Percentiles rank a stretch among this genome's conserved stretches.
Evolutionary conservation across 2,888 invertebrate genomes (phyloP).

Genomic region (Epicampocera succincta): DNA sequence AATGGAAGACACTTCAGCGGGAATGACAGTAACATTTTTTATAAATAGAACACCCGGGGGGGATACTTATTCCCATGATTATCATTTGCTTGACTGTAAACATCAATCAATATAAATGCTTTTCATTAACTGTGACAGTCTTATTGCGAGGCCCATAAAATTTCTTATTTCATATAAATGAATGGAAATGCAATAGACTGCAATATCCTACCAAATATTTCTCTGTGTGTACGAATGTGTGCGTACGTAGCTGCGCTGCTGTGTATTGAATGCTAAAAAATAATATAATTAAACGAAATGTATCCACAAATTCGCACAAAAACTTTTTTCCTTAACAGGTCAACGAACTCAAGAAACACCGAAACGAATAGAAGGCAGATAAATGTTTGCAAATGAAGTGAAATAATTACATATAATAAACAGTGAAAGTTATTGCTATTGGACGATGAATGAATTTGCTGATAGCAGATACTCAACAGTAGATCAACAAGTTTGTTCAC

Average conservation of each 20-base stretch:
- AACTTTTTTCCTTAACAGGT: constrained; percentile 42
- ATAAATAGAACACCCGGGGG: too few species aligned
- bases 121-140: too few species aligned
- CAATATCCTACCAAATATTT: too few species aligned
- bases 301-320: constrained; percentile 41
- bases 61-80: too few species aligned
- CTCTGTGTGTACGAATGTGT: neutral
- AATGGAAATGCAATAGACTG: too few species aligned
- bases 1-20: too few species aligned
- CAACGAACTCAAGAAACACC: constrained; percentile 62
- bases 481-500: constrained; percentile 9
- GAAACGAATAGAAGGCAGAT: constrained; percentile 42
- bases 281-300: constrained; percentile 1
- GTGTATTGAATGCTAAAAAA: constrained; percentile 8
- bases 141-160: too few species aligned
- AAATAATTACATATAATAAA: neutral
- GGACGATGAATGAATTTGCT: neutral
- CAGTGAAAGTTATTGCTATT: constrained; percentile 32
- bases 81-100: too few species aligned
- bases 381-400: constrained; percentile 26
- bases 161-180: too few species aligned
- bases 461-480: too few species aligned
- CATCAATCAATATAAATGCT: too few species aligned
- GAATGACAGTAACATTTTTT: too few species aligned
- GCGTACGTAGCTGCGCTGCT: neutral